phyloP scores from a whole-genome alignment of 2,888 invertebrate genomes.

The Brachynemurus nebulosus region DNA sequence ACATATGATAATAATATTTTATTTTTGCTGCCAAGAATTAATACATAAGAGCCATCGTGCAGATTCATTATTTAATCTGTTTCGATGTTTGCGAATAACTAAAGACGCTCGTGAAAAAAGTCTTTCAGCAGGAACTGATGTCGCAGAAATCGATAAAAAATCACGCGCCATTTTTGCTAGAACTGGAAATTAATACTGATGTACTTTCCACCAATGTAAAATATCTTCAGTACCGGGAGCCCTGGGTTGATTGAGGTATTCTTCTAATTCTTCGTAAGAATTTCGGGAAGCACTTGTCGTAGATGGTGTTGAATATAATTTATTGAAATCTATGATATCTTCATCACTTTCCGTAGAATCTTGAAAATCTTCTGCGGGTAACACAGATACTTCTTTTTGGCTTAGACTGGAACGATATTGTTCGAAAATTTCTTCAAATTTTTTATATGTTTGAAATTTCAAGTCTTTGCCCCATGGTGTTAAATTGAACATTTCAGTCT shows the following conservation, averaged over 20 bases:
- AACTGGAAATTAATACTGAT: conserved; percentile 10
- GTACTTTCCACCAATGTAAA: conserved; percentile 8
- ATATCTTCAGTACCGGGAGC: conserved; percentile 5
- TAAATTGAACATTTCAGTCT: neutral
- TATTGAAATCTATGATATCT: conserved; percentile 7
- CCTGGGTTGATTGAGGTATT: conserved; percentile 6
- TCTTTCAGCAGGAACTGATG: conserved; percentile 15
- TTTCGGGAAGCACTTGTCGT: neutral
- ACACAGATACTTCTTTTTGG: neutral
- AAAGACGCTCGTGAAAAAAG: conserved; percentile 14
- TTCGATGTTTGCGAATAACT: conserved; percentile 14
- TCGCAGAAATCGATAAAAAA: conserved; percentile 14
- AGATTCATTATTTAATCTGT: conserved; percentile 12
- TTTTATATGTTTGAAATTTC: neutral
- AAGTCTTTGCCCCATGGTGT: neutral
- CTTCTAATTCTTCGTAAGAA: conserved; percentile 3
- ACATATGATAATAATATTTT: too few relatives aligned
- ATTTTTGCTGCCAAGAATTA: conserved; percentile 1
- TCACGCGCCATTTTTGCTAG: conserved; percentile 15
- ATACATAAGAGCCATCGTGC: conserved; percentile 12
- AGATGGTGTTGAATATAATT: conserved; percentile 5
- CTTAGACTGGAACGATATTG: neutral
- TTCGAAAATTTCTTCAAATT: neutral
- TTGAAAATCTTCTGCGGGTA: conserved; percentile 2
- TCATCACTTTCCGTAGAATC: too few relatives aligned